phyloP scores from a whole-genome alignment of 2,888 invertebrate genomes.

The Drosophila histrio region DNA sequence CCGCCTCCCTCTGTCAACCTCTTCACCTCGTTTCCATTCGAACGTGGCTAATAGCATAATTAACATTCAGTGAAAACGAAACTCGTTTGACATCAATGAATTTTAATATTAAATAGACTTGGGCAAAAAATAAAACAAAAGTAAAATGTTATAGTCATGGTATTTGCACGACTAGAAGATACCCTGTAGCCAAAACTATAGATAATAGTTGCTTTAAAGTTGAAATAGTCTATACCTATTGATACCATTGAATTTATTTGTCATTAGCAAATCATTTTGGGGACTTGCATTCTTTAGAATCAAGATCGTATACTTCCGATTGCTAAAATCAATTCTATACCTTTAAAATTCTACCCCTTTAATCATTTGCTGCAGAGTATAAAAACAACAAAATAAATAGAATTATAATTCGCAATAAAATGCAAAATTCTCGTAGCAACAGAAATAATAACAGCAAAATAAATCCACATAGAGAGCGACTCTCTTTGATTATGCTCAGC shows the following conservation, averaged over 20 bases:
- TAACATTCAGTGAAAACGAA: constrained; percentile 59
- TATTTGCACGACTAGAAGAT: neutral
- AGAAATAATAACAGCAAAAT: constrained; percentile 1
- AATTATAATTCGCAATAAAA: constrained; percentile 12
- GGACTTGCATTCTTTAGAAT: no score
- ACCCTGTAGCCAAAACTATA: no score
- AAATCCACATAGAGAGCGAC: neutral
- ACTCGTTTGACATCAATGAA: constrained; percentile 69
- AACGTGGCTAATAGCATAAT: constrained; percentile 52
- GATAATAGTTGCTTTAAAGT: no score
- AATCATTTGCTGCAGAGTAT: neutral
- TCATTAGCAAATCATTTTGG: no score
- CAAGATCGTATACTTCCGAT: no score
- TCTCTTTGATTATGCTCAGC: constrained; percentile 33
- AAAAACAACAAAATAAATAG: neutral
- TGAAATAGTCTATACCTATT: no score
- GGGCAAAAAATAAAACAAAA: constrained; percentile 17
- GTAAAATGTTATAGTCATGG: constrained; percentile 4
- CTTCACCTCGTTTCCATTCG: constrained; percentile 1
- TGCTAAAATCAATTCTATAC: neutral
- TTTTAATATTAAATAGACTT: constrained; percentile 54
- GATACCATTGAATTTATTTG: no score
- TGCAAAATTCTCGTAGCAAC: constrained; percentile 1
- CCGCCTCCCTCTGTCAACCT: neutral
- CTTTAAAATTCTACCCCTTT: neutral